These are phyloP conservation scores for Prenolepis imparis DNA, from an alignment of 2,888 invertebrate genomes.

Conservation along the genomic window DNA sequence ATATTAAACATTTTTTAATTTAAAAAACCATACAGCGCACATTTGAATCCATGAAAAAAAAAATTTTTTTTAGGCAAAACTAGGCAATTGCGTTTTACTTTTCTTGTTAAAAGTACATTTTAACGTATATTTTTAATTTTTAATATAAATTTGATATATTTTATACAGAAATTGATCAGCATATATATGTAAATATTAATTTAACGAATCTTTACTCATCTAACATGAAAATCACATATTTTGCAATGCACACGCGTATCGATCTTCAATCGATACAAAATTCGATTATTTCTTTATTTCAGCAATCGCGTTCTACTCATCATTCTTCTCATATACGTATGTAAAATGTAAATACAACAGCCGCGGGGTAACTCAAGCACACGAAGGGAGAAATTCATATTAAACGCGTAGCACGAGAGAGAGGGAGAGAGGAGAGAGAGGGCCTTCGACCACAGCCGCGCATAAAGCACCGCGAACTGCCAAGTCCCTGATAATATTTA, in stretches of 20 bases:
- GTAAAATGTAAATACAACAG: constrained; percentile 13
- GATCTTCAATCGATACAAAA: neutral
- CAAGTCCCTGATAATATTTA: constrained; percentile 53
- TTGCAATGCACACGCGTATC: neutral
- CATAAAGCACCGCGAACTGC: constrained; percentile 52
- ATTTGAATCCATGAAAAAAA: neutral
- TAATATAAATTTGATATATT: neutral
- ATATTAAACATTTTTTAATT: neutral
- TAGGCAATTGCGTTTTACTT: too few species aligned
- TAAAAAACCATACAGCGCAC: neutral
- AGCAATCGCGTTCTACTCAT: constrained; percentile 5
- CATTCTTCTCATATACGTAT: constrained; percentile 1
- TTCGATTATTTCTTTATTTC: neutral
- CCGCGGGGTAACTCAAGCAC: neutral
- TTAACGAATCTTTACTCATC: neutral
- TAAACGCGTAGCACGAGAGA: neutral
- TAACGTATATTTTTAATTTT: neutral
- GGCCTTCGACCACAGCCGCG: constrained; percentile 31
- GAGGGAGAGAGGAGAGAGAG: constrained; percentile 3
- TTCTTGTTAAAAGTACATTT: neutral
- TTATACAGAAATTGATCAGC: neutral
- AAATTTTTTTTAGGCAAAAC: neutral
- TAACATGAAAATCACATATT: neutral
- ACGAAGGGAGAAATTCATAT: constrained; percentile 37
- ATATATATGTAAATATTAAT: neutral